These are phyloP conservation scores for Carcina quercana DNA, from an alignment of 2,888 invertebrate species.

Conservation along the genomic window DNA sequence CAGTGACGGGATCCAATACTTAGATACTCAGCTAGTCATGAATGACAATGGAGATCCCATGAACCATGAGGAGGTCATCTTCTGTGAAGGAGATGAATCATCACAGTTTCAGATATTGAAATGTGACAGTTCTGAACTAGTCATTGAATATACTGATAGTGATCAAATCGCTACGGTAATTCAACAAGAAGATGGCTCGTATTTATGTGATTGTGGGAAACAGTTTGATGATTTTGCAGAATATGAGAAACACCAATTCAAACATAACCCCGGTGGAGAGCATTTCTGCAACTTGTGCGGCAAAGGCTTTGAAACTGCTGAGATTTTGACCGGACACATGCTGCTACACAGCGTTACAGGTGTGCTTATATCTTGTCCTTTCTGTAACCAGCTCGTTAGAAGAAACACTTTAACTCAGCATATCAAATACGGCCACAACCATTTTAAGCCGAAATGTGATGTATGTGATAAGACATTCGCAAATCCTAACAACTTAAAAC, in stretches of 20 bases:
- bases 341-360: constrained; percentile 52
- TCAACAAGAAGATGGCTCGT: constrained; percentile 57
- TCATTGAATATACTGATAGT: constrained; percentile 64
- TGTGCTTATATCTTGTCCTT: constrained; percentile 49
- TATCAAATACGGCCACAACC: constrained; percentile 62
- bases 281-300: constrained; percentile 59
- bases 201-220: constrained; percentile 62
- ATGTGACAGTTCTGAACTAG: constrained; percentile 58
- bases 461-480: constrained; percentile 64
- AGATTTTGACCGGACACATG: constrained; percentile 61
- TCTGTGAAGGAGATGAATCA: constrained; percentile 58
- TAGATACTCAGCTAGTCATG: constrained; percentile 38
- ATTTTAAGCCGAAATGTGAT: constrained; percentile 54
- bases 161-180: constrained; percentile 52
- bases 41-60: constrained; percentile 40
- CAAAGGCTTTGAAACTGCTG: constrained; percentile 61
- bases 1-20: constrained; percentile 44
- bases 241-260: constrained; percentile 58
- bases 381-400: constrained; percentile 52
- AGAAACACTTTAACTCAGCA: constrained; percentile 59
- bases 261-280: constrained; percentile 53
- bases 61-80: constrained; percentile 53
- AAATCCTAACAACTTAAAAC: constrained; percentile 63
- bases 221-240: constrained; percentile 50
- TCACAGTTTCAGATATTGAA: constrained; percentile 62